Evolutionary conservation across 1,140 invertebrate genomes (phyloP).

Genomic region (Andricus grossulariae): DNA sequence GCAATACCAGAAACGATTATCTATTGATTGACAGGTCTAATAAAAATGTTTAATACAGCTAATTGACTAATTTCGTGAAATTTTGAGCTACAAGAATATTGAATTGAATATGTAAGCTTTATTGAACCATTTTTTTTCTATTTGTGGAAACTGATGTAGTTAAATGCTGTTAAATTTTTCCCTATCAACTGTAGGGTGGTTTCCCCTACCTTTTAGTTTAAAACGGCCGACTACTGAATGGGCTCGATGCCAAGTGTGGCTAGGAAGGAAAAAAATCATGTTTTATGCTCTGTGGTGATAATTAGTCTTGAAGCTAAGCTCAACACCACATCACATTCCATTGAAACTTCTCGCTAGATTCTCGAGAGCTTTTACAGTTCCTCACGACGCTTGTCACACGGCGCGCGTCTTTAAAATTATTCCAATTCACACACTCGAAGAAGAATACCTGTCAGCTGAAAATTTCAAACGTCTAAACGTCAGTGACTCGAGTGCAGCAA

Average conservation of each 20-base stretch:
- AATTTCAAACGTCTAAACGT: conserved; percentile 25
- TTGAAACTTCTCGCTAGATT: conserved; percentile 16
- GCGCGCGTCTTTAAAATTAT: conserved; percentile 27
- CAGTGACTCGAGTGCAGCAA: conserved; percentile 22
- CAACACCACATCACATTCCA: conserved; percentile 25
- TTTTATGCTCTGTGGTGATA: conserved; percentile 4
- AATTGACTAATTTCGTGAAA: no score
- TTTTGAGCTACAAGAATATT: no score
- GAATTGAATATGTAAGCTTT: no score
- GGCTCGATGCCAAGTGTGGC: conserved; percentile 4
- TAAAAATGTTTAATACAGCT: no score
- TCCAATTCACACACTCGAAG: conserved; percentile 12
- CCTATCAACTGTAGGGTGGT: no score
- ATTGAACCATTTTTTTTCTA: no score
- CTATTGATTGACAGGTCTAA: no score
- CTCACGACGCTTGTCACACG: not conserved
- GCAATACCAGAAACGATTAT: no score
- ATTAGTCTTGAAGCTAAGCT: conserved; percentile 12
- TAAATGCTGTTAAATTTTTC: no score
- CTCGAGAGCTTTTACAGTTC: conserved; percentile 9
- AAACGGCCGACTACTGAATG: not conserved
- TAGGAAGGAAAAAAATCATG: not conserved
- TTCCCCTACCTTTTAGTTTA: no score
- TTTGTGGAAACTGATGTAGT: no score
- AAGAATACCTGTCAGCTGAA: conserved; percentile 21